Conservation (phyloP, 2,888 invertebrate genomes). For the Margaritifera margaritifera region DNA sequence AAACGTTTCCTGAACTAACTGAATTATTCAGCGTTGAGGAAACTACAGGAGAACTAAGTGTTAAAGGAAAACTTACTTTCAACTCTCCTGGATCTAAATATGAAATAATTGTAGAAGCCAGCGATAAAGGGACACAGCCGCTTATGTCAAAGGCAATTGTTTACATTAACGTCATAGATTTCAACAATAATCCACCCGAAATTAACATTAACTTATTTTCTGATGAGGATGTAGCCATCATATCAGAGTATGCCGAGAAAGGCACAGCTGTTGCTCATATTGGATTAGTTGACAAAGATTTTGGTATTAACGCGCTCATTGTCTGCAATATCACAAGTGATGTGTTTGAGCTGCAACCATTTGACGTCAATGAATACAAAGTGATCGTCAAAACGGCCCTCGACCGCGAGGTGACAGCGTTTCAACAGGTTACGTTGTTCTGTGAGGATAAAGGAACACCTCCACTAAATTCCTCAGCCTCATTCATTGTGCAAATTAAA, state of each 20-base stretch:
- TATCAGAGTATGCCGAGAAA: constrained; percentile 56
- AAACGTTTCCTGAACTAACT: constrained; percentile 29
- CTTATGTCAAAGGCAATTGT: constrained; percentile 54
- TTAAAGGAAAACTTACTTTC: constrained; percentile 37
- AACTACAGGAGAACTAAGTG: constrained; percentile 51
- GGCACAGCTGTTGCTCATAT: constrained; percentile 61
- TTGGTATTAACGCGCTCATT: constrained; percentile 61
- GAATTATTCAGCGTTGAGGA: constrained; percentile 50
- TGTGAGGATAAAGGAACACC: constrained; percentile 49
- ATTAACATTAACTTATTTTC: constrained; percentile 58
- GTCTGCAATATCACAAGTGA: constrained; percentile 45
- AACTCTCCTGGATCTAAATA: constrained; percentile 40
- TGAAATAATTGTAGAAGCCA: constrained; percentile 54
- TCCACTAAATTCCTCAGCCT: constrained; percentile 37
- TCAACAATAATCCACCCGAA: constrained; percentile 94
- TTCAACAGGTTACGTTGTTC: constrained; percentile 37
- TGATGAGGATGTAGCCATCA: constrained; percentile 39
- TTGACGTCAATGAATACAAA: constrained; percentile 55
- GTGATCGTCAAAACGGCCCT: constrained; percentile 41
- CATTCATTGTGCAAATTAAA: constrained; percentile 75
- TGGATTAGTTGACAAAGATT: constrained; percentile 55
- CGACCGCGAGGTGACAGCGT: constrained; percentile 41
- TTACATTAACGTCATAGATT: constrained; percentile 80
- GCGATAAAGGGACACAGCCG: constrained; percentile 56
- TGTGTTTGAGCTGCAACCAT: constrained; percentile 50